Evolutionary conservation across 2,113 vertebrate species (phyloP).

Genomic region (Lepisosteus osseus): DNA sequence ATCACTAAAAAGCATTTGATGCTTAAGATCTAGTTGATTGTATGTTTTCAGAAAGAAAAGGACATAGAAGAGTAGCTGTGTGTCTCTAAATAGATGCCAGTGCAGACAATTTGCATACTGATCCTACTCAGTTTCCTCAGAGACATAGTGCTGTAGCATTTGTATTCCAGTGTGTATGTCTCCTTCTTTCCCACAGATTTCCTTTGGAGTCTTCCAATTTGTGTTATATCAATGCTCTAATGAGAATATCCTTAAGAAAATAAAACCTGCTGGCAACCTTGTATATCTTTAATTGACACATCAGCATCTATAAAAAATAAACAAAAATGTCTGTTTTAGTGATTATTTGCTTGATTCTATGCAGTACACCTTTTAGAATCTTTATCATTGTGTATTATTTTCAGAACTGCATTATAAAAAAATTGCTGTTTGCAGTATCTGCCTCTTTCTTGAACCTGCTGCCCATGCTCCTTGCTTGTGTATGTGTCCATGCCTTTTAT

Average conservation of each 20-base stretch:
- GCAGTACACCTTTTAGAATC: not conserved
- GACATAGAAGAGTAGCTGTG: not conserved
- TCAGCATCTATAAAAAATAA: conserved; percentile 64
- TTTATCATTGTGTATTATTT: not conserved
- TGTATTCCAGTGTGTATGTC: conserved; percentile 42
- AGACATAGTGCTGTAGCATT: not conserved
- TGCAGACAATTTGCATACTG: too few relatives aligned
- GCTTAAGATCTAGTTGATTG: not conserved
- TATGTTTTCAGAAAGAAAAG: not conserved
- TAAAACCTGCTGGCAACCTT: conserved; percentile 44
- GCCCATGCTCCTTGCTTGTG: too few relatives aligned
- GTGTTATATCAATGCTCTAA: conserved; percentile 63
- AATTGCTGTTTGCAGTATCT: not conserved
- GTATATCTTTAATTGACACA: conserved; percentile 68
- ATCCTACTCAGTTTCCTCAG: not conserved
- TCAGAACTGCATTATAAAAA: not conserved
- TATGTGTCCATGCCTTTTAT: too few relatives aligned
- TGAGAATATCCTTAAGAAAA: conserved; percentile 62
- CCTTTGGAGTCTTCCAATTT: conserved; percentile 35
- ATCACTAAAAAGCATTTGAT: not conserved
- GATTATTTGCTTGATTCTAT: conserved; percentile 17
- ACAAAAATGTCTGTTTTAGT: conserved; percentile 23
- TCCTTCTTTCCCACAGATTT: conserved; percentile 14
- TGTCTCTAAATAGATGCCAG: not conserved
- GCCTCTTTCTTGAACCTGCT: not conserved